phyloP scores from a whole-genome alignment of 2,113 vertebrate species.

The Leptosomus discolor region DNA sequence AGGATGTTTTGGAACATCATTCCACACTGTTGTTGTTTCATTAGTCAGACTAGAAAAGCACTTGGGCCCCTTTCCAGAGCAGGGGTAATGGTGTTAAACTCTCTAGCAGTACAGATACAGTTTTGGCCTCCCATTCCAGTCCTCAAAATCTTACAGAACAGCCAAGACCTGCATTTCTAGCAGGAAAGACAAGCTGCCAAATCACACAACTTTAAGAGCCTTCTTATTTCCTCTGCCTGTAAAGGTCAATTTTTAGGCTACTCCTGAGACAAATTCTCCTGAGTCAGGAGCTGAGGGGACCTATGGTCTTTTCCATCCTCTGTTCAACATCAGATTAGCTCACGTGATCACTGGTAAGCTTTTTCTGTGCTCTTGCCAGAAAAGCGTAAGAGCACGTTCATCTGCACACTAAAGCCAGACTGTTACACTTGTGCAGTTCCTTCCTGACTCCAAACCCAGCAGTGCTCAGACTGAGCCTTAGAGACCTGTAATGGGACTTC shows the following conservation, averaged over 20 bases:
- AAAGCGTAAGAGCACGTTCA: background rate
- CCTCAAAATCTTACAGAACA: background rate
- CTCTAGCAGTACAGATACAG: background rate
- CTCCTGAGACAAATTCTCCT: background rate
- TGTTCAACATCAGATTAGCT: background rate
- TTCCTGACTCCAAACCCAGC: background rate
- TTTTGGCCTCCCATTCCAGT: background rate
- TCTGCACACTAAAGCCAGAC: background rate
- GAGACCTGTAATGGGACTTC: background rate
- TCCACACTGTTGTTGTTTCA: background rate
- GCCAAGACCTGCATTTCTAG: background rate
- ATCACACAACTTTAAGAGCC: background rate
- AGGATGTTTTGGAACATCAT: background rate
- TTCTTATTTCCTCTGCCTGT: background rate
- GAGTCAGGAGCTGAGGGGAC: background rate
- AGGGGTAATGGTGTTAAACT: background rate
- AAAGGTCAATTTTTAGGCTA: conserved; percentile 17
- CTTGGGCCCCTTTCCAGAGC: background rate
- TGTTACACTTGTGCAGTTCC: background rate
- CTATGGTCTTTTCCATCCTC: background rate
- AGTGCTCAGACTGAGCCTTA: background rate
- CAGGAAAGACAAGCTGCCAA: background rate
- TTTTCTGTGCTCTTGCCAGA: background rate
- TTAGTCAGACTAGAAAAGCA: background rate
- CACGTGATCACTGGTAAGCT: background rate